Percentiles rank a stretch among this genome's conserved stretches.
Conservation (phyloP, 1,140 invertebrate species). For the Drosophila elegans region DNA sequence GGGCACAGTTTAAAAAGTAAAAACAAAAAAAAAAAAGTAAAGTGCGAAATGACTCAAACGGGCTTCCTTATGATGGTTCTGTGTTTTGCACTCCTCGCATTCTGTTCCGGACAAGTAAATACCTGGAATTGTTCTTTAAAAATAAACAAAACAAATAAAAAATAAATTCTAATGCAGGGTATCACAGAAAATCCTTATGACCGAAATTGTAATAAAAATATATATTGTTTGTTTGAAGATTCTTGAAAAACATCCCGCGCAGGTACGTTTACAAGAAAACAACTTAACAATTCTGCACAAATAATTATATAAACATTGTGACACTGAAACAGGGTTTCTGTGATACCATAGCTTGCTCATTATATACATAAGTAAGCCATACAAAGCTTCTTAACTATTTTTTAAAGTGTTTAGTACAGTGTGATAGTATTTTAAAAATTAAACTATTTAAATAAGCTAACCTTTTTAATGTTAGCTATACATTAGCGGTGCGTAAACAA, state of each 20-base stretch:
- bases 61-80: conserved; percentile 1
- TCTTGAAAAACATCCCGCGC: background rate
- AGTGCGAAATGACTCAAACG: background rate
- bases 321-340: background rate
- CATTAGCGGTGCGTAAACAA: too few relatives aligned
- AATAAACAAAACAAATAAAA: background rate
- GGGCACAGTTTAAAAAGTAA: background rate
- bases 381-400: too few relatives aligned
- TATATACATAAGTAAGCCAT: too few relatives aligned
- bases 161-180: conserved; percentile 1
- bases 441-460: too few relatives aligned
- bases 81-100: background rate
- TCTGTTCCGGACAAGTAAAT: conserved; percentile 10
- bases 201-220: conserved; percentile 9
- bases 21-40: background rate
- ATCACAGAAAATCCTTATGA: conserved; percentile 9
- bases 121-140: too few relatives aligned
- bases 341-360: background rate
- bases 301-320: too few relatives aligned
- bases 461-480: background rate
- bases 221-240: conserved; percentile 1
- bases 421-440: too few relatives aligned
- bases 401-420: too few relatives aligned
- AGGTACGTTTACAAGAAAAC: background rate
- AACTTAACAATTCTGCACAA: too few relatives aligned